Base-by-base conservation (phyloP, 1,140 invertebrate genomes). In the Leptopilina boulardi region DNA sequence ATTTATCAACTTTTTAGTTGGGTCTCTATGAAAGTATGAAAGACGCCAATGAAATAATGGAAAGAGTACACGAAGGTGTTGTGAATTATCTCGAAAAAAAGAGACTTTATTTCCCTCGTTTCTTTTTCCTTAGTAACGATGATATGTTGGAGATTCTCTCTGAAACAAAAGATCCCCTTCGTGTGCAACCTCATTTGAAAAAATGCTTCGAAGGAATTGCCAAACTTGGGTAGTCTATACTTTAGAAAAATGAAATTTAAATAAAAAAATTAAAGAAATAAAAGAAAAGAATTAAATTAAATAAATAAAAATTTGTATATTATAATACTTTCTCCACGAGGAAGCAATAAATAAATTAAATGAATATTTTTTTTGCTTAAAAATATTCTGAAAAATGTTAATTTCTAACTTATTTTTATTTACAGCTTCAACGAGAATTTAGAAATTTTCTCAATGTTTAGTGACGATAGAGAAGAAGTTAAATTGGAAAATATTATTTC, bases 111-210 rank as follows among this genome's bases (percentile, higher is more conserved):
- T 99, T 98, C 87, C 95, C 97, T 1, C 92, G 97, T 86, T 98
- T 99, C 87, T 99, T 98, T 91, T 99, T 99, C 86, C 91, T 99
- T 44, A 98, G 97, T 8, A 98, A 98, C 86, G 97, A 98, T 84
- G 98, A 99, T 91, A 96, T 99, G 94, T 91, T 99, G 23, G 97
- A 98, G 90, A 98, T 99, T 85, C 91, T 99, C 54, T 98, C 97
- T 0, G 97, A 98, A 92, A 95, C 96, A 0, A 98, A 97, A 90
- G 96, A 98, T 91, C 97, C 95, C 0, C 86, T 94, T 15, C 93
- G 96, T 78, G 97, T 98, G 3, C 96, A 98, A 84, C 97, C 97
- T 0, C 96, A 98, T 92, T 91, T 98, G 59, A 96, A 96, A 88
- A 99, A 99, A 91, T 98, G 96, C 90, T 98, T 98, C 83, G 96